Evolutionary conservation across 2,888 invertebrate species (phyloP).

Genomic region (Eurytoma adleriae): DNA sequence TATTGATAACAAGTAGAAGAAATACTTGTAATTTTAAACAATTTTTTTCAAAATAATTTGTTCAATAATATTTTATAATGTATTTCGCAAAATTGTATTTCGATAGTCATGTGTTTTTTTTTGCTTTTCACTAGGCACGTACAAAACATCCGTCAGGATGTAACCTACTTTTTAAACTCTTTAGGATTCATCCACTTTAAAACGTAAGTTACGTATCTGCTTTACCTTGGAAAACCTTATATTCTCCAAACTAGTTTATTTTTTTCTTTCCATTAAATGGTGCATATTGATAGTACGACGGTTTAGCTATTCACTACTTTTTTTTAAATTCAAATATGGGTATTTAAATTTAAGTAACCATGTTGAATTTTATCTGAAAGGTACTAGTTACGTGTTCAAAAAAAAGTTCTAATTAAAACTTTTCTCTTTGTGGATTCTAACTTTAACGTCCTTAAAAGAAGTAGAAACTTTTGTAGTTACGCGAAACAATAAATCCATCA

Average conservation of each 20-base stretch:
- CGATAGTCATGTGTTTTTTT: background rate
- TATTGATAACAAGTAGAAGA: no score
- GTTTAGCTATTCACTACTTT: no score
- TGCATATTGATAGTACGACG: no score
- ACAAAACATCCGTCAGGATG: constrained; percentile 24
- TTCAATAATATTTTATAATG: background rate
- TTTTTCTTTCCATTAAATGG: no score
- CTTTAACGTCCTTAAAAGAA: constrained; percentile 7
- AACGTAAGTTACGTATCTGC: no score
- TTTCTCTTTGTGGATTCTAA: constrained; percentile 11
- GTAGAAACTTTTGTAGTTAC: constrained; percentile 1
- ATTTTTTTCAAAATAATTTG: background rate
- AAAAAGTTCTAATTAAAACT: constrained; percentile 47
- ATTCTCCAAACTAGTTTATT: no score
- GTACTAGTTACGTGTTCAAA: constrained; percentile 2
- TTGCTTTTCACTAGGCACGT: constrained; percentile 8
- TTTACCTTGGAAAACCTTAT: no score
- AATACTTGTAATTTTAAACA: background rate
- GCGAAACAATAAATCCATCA: background rate
- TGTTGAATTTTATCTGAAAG: no score
- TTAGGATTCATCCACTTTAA: background rate
- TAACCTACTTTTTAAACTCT: constrained; percentile 26
- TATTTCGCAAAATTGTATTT: background rate
- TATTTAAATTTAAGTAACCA: no score
- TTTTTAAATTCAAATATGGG: no score